Percentiles rank a stretch among this genome's conserved stretches.
phyloP scores from a whole-genome alignment of 2,888 invertebrate species.

The Drosophila barbarae region DNA sequence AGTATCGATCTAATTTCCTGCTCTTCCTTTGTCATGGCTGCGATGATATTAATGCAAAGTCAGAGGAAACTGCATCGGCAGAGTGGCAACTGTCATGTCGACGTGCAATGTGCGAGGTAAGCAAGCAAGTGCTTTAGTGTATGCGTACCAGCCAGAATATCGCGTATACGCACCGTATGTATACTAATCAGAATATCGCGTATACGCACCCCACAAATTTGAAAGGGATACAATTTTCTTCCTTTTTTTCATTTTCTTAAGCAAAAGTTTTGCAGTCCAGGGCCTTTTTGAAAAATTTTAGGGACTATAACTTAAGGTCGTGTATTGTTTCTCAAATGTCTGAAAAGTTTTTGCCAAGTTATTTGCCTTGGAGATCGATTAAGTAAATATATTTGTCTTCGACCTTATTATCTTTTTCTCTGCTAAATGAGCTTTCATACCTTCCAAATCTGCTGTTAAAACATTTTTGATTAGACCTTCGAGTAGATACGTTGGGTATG shows the following conservation, averaged over 20 bases:
- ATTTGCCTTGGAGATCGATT: neutral
- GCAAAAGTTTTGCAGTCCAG: constrained; percentile 13
- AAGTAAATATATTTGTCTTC: neutral
- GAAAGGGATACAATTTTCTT: neutral
- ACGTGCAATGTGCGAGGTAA: too few species aligned
- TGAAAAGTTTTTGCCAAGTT: constrained; percentile 26
- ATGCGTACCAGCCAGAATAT: too few species aligned
- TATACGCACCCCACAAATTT: constrained; percentile 25
- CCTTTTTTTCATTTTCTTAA: constrained; percentile 31
- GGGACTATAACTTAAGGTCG: neutral
- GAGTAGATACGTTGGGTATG: neutral
- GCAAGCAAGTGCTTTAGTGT: neutral
- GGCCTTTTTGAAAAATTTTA: neutral
- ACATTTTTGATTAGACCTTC: neutral
- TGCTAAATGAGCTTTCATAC: neutral
- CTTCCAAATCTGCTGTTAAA: too few species aligned
- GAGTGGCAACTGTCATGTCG: constrained; percentile 5
- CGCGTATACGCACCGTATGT: too few species aligned
- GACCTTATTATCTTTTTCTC: neutral
- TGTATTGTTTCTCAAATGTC: constrained; percentile 5
- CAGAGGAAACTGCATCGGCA: constrained; percentile 8
- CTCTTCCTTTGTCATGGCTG: neutral
- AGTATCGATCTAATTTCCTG: neutral
- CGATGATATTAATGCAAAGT: constrained; percentile 2
- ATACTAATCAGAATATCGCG: constrained; percentile 4